Evolutionary conservation across 2,888 invertebrate genomes (phyloP), one percentile per base, ranked within the genome.

Genomic region (Nysson spinosus): DNA sequence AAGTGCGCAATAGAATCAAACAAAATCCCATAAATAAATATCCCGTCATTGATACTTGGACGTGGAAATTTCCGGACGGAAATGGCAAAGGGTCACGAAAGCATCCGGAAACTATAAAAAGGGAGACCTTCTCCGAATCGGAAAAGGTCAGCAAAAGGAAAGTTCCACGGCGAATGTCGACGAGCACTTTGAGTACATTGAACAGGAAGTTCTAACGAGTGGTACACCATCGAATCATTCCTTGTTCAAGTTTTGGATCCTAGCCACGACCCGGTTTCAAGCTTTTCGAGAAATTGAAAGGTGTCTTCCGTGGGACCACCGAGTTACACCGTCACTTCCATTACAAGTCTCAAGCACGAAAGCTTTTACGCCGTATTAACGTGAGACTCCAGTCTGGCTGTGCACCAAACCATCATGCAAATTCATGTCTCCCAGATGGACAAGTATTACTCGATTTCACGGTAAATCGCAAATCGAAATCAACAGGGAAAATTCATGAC

Each of bases 301-400:
- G 57, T 64, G 63, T 56, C 67, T 52, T 44, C 26, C 35, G 37
- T 19, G 40, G 20, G n/a, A 6, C 7, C 5, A 19, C 11, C 6
- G 47, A 46, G 47, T 24, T 26, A 42, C 64, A 28, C 52, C 43
- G 57, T 58, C 58, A 26, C 43, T 47, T 62, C 64, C 57, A 62
- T 58, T 54, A 62, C 67, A 19, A 52, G 42, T 57, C 54, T 42
- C 47, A 19, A 63, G 49, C 64, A 43, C 49, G 60, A 63, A 75
- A 67, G 73, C 77, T 80, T 75, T 78, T 70, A 72, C 68, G 62
- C 66, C 55, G 73, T 69, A 75, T 77, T 75, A 75, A 71, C 70
- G 54, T 20, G 6, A 17, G n/a, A 55, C 34, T 26, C 40, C 46
- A 50, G 12, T 6, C 20, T 51, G 44, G 26, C 60, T 37, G 14